A percentile compares a stretch with the other conserved stretches of the same genome.
Evolutionary conservation across 2,888 invertebrate genomes (phyloP).

Genomic region (Macropis europaea): DNA sequence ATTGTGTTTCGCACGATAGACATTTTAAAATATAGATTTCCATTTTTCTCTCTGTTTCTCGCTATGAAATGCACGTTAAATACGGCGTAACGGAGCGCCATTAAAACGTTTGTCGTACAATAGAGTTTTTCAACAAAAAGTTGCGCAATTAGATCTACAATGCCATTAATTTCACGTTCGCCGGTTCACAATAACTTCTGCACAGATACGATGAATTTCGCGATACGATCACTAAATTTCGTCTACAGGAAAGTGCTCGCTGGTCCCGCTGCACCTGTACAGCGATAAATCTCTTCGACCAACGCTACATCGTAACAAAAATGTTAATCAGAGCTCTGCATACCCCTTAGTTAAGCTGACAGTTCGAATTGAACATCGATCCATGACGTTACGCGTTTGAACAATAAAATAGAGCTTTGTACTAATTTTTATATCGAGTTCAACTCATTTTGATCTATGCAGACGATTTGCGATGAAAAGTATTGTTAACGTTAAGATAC

Average conservation of each 20-base stretch:
- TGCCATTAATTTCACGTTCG: slow-evolving; percentile 11
- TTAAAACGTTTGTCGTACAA: neutral
- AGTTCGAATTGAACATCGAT: neutral
- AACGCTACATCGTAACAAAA: slow-evolving; percentile 15
- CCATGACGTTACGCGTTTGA: neutral
- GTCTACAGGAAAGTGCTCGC: slow-evolving; percentile 16
- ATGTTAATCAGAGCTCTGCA: slow-evolving; percentile 18
- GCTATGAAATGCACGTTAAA: too few species aligned
- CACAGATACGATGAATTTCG: slow-evolving; percentile 21
- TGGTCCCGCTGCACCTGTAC: neutral
- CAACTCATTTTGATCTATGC: too few species aligned
- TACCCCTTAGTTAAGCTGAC: slow-evolving; percentile 13
- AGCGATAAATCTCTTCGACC: slow-evolving; percentile 27
- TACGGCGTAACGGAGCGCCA: too few species aligned
- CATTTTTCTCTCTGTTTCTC: too few species aligned
- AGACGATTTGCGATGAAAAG: too few species aligned
- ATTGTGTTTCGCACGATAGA: too few species aligned
- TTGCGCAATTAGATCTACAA: slow-evolving; percentile 21
- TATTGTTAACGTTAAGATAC: too few species aligned
- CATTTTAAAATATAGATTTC: too few species aligned
- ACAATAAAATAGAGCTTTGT: neutral
- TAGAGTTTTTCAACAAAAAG: neutral
- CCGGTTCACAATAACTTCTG: slow-evolving; percentile 29
- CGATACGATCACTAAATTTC: slow-evolving; percentile 13
- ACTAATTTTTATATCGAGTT: too few species aligned